Evolutionary conservation across 2,888 invertebrate genomes (phyloP), one percentile per base, ranked within the genome.

Genomic region (Julus scanicus): DNA sequence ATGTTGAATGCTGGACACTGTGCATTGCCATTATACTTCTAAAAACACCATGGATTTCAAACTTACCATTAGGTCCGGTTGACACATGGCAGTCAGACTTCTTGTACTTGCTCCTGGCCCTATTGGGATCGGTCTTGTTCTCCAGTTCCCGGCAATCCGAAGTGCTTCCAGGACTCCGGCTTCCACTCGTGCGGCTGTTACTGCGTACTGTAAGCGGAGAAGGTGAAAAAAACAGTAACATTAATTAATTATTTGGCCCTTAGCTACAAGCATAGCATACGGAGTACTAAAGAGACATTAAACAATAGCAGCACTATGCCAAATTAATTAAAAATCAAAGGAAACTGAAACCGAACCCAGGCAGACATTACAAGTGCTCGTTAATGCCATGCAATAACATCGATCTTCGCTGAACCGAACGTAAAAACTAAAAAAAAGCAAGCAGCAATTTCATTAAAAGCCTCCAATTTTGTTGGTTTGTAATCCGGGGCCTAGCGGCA

Each of bases 21-120:
- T 44, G 44, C 44, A 44, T n/a, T n/a, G 6, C 44, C 44, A 44
- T 44, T 44, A 44, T 44, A 44, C 44, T 44, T 53, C 53, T 15
- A 53, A 53, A 53, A 53, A 53, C 53, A 9, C 53, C 53, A 53
- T 11, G 15, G 44, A 15, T 9, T 53, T 84, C 40, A 2, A 17
- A 86, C 84, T 88, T 40, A 88, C 88, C 88, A 86, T 88, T 88
- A 20, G 83, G 86, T 39, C 88, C 88, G 6, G 88, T 39, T 9
- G 29, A 29, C 48, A 53, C 86, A 85, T 86, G 80, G 39, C 63
- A 53, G 39, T 88, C 87, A n/a, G 86, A 20, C 49, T 88, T 88
- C 53, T 89, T 89, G 71, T 88, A 87, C 63, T 89, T 89, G 84
- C 29, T 39, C 83, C 89, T 88, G 20, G 80, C 48, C n/a, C 88